phyloP scores from a whole-genome alignment of 2,888 invertebrate genomes.

The Mimas tiliae region DNA sequence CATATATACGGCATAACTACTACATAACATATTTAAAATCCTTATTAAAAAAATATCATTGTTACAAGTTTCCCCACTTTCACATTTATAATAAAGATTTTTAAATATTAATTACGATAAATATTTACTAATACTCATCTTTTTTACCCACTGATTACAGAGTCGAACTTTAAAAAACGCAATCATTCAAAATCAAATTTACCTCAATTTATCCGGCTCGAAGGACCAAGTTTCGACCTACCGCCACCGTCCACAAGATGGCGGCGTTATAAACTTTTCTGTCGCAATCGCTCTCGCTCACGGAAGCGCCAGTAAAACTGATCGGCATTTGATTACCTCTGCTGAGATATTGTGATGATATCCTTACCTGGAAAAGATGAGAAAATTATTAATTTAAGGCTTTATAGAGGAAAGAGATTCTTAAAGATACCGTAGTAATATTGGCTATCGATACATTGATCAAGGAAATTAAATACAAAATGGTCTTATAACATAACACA shows the following conservation, averaged over 20 bases:
- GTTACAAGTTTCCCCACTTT: neutral
- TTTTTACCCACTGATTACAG: neutral
- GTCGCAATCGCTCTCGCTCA: slow-evolving; percentile 50
- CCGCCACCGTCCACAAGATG: slow-evolving; percentile 48
- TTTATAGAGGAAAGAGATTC: neutral
- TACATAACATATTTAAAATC: too few relatives aligned
- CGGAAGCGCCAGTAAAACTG: slow-evolving; percentile 39
- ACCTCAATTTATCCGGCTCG: slow-evolving; percentile 40
- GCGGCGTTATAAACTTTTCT: slow-evolving; percentile 51
- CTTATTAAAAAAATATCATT: neutral
- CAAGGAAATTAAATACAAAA: slow-evolving; percentile 3
- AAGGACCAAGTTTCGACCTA: slow-evolving; percentile 54
- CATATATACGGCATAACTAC: too few relatives aligned
- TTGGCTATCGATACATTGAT: neutral
- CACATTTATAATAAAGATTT: too few relatives aligned
- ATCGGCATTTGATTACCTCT: slow-evolving; percentile 44
- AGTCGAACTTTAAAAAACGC: neutral
- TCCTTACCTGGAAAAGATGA: slow-evolving; percentile 55
- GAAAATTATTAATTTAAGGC: slow-evolving; percentile 16
- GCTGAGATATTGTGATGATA: slow-evolving; percentile 33
- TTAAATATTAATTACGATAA: neutral
- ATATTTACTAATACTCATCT: neutral
- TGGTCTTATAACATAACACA: neutral
- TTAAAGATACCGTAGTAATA: neutral
- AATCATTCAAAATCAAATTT: slow-evolving; percentile 3